Evolutionary conservation across 2,888 invertebrate species (phyloP).

Genomic region (Eupelmus urozonus): DNA sequence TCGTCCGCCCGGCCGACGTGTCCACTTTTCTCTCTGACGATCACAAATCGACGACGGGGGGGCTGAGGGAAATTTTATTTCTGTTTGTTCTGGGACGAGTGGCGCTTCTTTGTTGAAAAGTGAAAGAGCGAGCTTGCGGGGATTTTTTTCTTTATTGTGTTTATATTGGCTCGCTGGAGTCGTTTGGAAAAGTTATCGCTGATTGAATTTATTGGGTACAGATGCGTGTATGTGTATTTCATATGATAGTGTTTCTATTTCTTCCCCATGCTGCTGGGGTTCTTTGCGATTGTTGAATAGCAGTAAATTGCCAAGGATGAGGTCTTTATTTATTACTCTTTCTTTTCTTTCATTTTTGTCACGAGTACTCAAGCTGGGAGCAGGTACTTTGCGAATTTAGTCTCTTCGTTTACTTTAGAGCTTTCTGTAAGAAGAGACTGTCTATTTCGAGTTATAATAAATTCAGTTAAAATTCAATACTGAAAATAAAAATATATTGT

Average conservation of each 20-base stretch:
- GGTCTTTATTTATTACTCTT: background rate
- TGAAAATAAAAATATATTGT: slow-evolving; percentile 19
- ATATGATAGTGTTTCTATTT: too few species aligned
- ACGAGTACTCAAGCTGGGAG: too few species aligned
- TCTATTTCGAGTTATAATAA: too few species aligned
- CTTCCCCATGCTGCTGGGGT: too few species aligned
- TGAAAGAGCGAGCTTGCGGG: background rate
- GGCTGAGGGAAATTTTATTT: too few species aligned
- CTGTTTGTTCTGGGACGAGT: slow-evolving; percentile 14
- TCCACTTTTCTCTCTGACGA: slow-evolving; percentile 22
- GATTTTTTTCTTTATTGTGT: background rate
- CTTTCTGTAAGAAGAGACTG: too few species aligned
- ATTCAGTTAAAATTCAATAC: too few species aligned
- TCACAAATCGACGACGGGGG: slow-evolving; percentile 1
- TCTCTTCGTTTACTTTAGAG: too few species aligned
- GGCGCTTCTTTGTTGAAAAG: slow-evolving; percentile 43
- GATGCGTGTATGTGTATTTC: background rate
- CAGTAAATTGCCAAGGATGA: slow-evolving; percentile 66
- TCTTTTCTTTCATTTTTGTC: background rate
- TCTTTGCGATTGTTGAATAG: slow-evolving; percentile 64
- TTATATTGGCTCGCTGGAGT: slow-evolving; percentile 28
- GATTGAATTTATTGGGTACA: background rate
- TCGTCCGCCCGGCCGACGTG: slow-evolving; percentile 30
- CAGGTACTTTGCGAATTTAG: too few species aligned
- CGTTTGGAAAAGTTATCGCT: slow-evolving; percentile 58